phyloP scores from a whole-genome alignment of 2,888 invertebrate species.

The Tinea semifulvella region DNA sequence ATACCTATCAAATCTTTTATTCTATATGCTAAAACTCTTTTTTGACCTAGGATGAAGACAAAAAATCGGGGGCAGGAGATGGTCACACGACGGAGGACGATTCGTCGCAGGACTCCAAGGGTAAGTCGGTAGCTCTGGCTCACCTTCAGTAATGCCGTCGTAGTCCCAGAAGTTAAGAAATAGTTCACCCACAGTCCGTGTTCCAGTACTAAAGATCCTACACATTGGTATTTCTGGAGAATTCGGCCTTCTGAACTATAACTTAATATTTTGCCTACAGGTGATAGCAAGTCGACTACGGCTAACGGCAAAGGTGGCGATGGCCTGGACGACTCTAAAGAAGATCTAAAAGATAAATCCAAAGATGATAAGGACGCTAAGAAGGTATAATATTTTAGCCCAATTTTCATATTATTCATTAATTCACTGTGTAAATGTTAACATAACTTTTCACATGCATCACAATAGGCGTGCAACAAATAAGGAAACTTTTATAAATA shows the following conservation, averaged over 20 bases:
- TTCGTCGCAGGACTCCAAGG: constrained; percentile 64
- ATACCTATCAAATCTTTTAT: too few relatives aligned
- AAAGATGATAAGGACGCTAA: constrained; percentile 45
- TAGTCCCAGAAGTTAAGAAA: constrained; percentile 43
- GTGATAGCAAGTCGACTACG: constrained; percentile 51
- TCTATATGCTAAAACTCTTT: neutral
- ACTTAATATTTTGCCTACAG: constrained; percentile 30
- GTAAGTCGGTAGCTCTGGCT: constrained; percentile 42
- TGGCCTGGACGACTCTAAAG: constrained; percentile 44
- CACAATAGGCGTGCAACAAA: too few relatives aligned
- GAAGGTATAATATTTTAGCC: too few relatives aligned
- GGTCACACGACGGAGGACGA: constrained; percentile 62
- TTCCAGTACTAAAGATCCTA: too few relatives aligned
- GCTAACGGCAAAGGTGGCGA: constrained; percentile 58
- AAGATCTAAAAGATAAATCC: constrained; percentile 36
- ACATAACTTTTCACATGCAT: too few relatives aligned
- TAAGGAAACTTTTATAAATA: too few relatives aligned
- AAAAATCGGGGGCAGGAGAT: constrained; percentile 55
- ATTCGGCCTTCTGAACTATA: too few relatives aligned
- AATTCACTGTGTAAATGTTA: too few relatives aligned
- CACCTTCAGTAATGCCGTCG: constrained; percentile 55
- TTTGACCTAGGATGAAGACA: constrained; percentile 53
- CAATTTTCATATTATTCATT: too few relatives aligned
- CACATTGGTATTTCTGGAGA: too few relatives aligned
- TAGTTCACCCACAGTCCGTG: too few relatives aligned